phyloP scores from a whole-genome alignment of 2,113 vertebrate genomes.

The Saccopteryx bilineata region DNA sequence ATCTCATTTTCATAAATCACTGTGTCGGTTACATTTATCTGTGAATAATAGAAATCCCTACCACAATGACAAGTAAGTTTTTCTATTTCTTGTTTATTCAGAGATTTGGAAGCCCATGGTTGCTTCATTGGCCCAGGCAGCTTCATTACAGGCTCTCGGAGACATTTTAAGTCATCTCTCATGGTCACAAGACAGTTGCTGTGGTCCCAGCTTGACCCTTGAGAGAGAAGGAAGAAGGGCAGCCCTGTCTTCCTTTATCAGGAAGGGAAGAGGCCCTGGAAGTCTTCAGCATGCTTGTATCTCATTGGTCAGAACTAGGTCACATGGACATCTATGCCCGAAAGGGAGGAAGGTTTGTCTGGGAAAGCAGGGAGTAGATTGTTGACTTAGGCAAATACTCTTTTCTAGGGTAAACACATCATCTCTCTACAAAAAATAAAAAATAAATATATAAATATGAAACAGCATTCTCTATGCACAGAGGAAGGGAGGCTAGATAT shows the following conservation, averaged over 20 bases:
- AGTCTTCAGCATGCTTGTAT: background rate
- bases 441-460: background rate
- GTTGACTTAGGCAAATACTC: background rate
- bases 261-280: background rate
- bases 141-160: background rate
- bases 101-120: background rate
- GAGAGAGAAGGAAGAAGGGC: background rate
- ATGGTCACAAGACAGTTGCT: background rate
- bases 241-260: background rate
- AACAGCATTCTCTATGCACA: background rate
- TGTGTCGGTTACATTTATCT: background rate
- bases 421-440: background rate
- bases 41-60: conserved; percentile 11
- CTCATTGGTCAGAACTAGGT: background rate
- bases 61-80: background rate
- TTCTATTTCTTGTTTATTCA: conserved; percentile 16
- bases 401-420: background rate
- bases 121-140: background rate
- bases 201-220: background rate
- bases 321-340: background rate
- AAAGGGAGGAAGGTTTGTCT: background rate
- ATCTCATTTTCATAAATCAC: conserved; percentile 20
- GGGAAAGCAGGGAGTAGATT: background rate
- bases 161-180: background rate
- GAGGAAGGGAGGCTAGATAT: background rate